Percentiles rank a stretch among this genome's conserved stretches.
Conservation (phyloP, 2,797 vertebrate genomes). For the Chromis chromis region DNA sequence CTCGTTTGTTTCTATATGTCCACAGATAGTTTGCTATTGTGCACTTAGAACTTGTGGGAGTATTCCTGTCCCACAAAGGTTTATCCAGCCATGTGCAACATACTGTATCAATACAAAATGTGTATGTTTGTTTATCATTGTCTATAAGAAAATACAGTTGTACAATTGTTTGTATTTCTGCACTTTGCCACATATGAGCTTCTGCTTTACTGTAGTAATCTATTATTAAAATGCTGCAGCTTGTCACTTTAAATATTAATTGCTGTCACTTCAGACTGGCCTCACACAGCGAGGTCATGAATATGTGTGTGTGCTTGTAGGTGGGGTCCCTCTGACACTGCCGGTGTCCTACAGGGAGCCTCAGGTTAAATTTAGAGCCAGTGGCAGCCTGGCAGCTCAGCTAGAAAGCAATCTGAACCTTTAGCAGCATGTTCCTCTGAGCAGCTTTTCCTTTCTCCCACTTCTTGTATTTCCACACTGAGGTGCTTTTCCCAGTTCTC, state of each 20-base stretch:
- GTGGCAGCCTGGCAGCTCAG: background rate
- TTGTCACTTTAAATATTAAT: background rate
- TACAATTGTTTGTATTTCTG: too few relatives aligned
- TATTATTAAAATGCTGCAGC: background rate
- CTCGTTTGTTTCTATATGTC: too few relatives aligned
- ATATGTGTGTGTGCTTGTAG: background rate
- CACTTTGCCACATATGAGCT: too few relatives aligned
- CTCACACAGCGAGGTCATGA: background rate
- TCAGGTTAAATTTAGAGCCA: slow-evolving; percentile 63
- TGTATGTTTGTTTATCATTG: too few relatives aligned
- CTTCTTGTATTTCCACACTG: background rate
- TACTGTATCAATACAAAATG: background rate
- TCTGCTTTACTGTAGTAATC: background rate
- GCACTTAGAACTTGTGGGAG: too few relatives aligned
- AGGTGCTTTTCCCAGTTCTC: background rate
- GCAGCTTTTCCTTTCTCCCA: background rate
- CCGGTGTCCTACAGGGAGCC: background rate
- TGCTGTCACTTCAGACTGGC: background rate
- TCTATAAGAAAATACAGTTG: too few relatives aligned
- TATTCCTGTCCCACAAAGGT: background rate
- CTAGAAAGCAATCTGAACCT: slow-evolving; percentile 34
- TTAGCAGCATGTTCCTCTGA: background rate
- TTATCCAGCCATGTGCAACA: background rate
- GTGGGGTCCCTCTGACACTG: slow-evolving; percentile 27
- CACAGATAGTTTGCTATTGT: too few relatives aligned